Conservation (phyloP, 1,140 invertebrate genomes). For the Acyrthosiphon pisum region DNA sequence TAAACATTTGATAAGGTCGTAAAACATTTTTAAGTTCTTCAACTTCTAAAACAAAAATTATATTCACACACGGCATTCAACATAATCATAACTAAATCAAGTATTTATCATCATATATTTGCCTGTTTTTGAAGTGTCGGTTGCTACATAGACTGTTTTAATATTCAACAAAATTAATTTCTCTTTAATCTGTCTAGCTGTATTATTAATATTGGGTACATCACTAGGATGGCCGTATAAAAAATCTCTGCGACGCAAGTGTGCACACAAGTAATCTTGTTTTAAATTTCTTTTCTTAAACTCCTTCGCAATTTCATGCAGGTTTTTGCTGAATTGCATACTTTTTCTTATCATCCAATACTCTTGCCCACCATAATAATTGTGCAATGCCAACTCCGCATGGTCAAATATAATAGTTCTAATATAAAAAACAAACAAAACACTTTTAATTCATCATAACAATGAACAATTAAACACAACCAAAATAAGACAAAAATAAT, state of each 20-base stretch:
- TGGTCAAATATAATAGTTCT: conserved; percentile 81
- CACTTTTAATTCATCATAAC: neutral
- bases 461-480: neutral
- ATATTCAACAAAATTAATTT: conserved; percentile 70
- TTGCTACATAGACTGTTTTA: conserved; percentile 79
- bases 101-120: conserved; percentile 41
- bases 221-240: conserved; percentile 71
- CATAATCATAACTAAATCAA: conserved; percentile 11
- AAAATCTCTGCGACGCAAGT: conserved; percentile 88
- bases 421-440: conserved; percentile 60
- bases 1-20: conserved; percentile 65
- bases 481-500: neutral
- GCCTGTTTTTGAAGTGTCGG: conserved; percentile 74
- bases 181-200: conserved; percentile 75
- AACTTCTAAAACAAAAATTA: conserved; percentile 65
- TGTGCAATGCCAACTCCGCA: conserved; percentile 89
- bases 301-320: conserved; percentile 74
- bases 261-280: conserved; percentile 79
- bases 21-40: conserved; percentile 65
- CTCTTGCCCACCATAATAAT: conserved; percentile 78
- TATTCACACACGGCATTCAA: conserved; percentile 29
- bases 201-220: conserved; percentile 75
- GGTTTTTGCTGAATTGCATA: conserved; percentile 82
- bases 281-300: conserved; percentile 75
- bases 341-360: conserved; percentile 91